Evolutionary conservation across 2,113 vertebrate genomes (phyloP).

Genomic region (Pandion haliaetus): DNA sequence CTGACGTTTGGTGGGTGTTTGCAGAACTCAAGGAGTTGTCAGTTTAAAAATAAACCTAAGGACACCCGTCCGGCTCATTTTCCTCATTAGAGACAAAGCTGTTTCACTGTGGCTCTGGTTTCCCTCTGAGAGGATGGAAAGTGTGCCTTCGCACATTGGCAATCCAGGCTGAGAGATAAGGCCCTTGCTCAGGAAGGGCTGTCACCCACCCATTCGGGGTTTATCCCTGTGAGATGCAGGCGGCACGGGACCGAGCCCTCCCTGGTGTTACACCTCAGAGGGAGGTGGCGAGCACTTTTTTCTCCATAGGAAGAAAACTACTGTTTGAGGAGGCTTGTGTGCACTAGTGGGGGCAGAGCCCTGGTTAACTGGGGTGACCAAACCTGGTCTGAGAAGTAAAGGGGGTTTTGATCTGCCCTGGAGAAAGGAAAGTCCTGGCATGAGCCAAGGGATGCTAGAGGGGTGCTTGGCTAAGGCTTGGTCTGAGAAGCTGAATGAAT

Average conservation of each 20-base stretch:
- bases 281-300: not conserved
- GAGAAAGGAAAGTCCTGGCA: not conserved
- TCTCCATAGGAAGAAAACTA: not conserved
- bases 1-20: not conserved
- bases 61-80: not conserved
- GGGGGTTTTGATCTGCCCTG: not conserved
- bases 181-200: constrained; percentile 60
- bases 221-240: constrained; percentile 24
- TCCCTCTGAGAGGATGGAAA: constrained; percentile 66
- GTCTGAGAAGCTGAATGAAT: not conserved
- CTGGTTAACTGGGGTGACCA: not conserved
- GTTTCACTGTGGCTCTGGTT: not conserved
- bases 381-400: not conserved
- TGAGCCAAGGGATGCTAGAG: not conserved
- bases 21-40: not conserved
- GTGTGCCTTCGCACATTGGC: constrained; percentile 41
- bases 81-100: not conserved
- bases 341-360: not conserved
- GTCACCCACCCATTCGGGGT: constrained; percentile 20
- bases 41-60: constrained; percentile 17
- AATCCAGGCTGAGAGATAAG: constrained; percentile 56
- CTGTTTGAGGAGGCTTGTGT: not conserved
- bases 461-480: not conserved
- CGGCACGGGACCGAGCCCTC: not conserved
- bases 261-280: not conserved